These are phyloP conservation scores for Pampus argenteus DNA, from an alignment of 2,797 vertebrate genomes.

Conservation along the genomic window DNA sequence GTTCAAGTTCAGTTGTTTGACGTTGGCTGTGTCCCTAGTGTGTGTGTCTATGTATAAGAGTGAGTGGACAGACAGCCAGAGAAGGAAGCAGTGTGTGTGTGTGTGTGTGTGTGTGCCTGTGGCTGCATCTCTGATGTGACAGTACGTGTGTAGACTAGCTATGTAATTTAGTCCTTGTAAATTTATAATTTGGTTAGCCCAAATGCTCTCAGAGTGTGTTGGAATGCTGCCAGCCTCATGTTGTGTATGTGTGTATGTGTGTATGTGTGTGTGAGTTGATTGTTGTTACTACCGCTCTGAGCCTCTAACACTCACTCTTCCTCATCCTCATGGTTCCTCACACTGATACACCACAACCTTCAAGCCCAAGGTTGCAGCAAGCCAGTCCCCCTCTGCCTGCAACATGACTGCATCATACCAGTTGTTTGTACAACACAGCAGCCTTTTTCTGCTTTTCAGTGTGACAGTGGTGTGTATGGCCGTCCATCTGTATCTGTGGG, in stretches of 20 bases:
- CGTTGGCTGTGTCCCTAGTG: slow-evolving; percentile 62
- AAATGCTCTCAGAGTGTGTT: slow-evolving; percentile 77
- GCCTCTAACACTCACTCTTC: slow-evolving; percentile 44
- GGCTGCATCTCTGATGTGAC: slow-evolving; percentile 67
- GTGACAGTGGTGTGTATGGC: slow-evolving; percentile 43
- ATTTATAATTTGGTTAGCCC: slow-evolving; percentile 82
- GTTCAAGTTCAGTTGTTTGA: slow-evolving; percentile 72
- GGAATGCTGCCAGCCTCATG: slow-evolving; percentile 74
- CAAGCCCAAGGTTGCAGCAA: slow-evolving; percentile 68
- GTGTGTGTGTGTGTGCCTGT: slow-evolving; percentile 44
- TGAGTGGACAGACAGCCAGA: slow-evolving; percentile 16
- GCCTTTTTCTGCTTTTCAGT: slow-evolving; percentile 34
- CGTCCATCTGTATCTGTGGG: slow-evolving; percentile 62
- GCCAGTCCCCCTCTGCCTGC: slow-evolving; percentile 33
- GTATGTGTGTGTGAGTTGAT: slow-evolving; percentile 41
- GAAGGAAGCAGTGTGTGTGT: slow-evolving; percentile 30
- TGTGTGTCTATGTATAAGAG: slow-evolving; percentile 24
- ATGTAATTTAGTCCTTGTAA: slow-evolving; percentile 82
- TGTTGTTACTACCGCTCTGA: slow-evolving; percentile 43
- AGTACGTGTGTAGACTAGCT: slow-evolving; percentile 73
- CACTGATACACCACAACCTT: slow-evolving; percentile 63
- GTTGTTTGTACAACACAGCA: slow-evolving; percentile 47
- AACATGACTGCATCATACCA: slow-evolving; percentile 46
- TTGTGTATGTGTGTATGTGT: slow-evolving; percentile 31
- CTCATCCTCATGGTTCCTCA: slow-evolving; percentile 53